Base-by-base conservation (phyloP, 2,888 invertebrate genomes). In the Cryptosula pallasiana region DNA sequence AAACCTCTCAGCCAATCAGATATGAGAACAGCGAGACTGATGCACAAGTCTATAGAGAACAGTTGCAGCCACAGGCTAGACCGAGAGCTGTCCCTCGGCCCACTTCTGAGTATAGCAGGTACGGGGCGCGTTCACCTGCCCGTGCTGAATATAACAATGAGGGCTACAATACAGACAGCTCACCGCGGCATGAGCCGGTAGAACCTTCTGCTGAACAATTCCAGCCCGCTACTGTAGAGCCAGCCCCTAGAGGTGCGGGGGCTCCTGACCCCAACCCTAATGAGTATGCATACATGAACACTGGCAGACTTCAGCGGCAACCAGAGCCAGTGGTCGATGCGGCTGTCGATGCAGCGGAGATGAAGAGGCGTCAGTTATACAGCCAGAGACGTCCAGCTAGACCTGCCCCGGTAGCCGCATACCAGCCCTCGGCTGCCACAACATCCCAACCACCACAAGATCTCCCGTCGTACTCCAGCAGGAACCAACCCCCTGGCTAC, bases 141-240 rank as follows among this genome's bases (percentile, higher is more conserved):
- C 20, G 63, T 9, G 63, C 32, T 2, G 63, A 63, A 13, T 63
- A 63, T 32, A 63, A 32, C 27, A 63, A 63, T 63, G 63, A 63
- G 5, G 63, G 63, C n/a, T 63, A 63, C 32, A 63, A 32, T 32
- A 63, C 63, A 13, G 63, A 63, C 32, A 25, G 25, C 32, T 63
- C 63, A 3, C 63, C 63, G 3, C 25, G 32, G 32, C 63, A 63
- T 32, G 13, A 27, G 3, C 63, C 63, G 13, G n/a, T 5, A 5
- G 25, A 29, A 32, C 63, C 63, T 29, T 25, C 63, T 32, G 27
- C 20, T 32, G 63, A 63, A 32, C 16, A 34, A 27, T 32, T 32
- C 5, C 27, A 27, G 32, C 5, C 63, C 5, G 34, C 32, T 32
- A 32, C 63, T 32, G 63, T 63, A 16, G 29, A 63, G 29, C 34